Conservation (phyloP, 2,113 vertebrate genomes). For the Hydrolagus affinis region DNA sequence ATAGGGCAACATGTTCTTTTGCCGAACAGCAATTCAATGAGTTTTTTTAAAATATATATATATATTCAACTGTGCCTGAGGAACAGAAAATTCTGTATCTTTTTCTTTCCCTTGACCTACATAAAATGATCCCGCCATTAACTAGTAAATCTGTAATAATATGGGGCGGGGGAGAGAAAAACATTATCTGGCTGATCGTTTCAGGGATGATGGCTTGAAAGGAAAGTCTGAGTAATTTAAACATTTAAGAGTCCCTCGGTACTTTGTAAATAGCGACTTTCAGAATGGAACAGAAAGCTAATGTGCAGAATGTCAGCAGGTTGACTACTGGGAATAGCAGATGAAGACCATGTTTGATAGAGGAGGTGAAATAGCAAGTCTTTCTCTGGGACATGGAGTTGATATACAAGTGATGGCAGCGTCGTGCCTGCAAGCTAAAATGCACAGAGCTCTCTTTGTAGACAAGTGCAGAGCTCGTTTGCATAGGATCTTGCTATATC, state of each 20-base stretch:
- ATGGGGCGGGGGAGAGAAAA: neutral
- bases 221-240: neutral
- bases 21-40: neutral
- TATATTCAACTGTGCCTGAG: neutral
- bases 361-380: neutral
- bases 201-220: neutral
- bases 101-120: neutral
- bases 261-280: neutral
- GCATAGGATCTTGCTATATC: too few species aligned
- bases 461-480: neutral
- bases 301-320: neutral
- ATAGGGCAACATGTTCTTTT: neutral
- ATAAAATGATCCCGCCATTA: neutral
- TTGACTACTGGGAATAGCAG: neutral
- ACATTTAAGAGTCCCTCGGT: neutral
- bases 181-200: neutral
- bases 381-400: neutral
- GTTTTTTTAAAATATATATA: neutral
- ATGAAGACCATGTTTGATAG: neutral
- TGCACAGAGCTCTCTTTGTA: neutral
- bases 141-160: neutral
- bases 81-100: neutral
- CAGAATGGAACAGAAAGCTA: neutral
- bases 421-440: neutral
- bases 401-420: neutral